Evolutionary conservation across 53 echinoderm and acorn worm genomes (phyloP), one percentile per base, ranked within the genome.

Genomic region (Luidia sarsii): DNA sequence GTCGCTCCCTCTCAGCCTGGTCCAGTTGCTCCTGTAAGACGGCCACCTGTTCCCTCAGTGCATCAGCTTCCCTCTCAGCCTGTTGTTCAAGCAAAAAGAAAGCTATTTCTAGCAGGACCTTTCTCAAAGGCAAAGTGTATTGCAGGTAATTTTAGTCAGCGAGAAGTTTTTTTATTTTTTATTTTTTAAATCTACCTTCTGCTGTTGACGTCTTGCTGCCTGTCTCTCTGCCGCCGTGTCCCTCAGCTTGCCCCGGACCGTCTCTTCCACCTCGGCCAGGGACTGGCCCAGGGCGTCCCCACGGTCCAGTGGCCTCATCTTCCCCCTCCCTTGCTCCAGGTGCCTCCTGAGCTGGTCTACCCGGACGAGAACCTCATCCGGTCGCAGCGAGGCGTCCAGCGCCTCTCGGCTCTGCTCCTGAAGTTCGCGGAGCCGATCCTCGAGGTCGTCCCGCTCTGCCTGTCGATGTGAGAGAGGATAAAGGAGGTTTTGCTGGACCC

Each of bases 341-440:
- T 71, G 71, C 13, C 45, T 70, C 20, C 53, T 85, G 3, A 81
- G 43, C 48, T 87, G 61, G 15, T 79, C 62, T 48, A 95, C 82
- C 16, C 95, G 89, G 49, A 73, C 83, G 6, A 87, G 64, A 13
- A 95, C 87, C 16, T 95, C 95, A 25, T 92, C 88, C 1, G 95
- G 95, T 29, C 83, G 59, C 25, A 92, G 50, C 34, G 87, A 83
- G 13, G 92, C 75, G 68, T 92, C 68, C 32, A 88, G 33, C 5
- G 75, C 71, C 33, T 84, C 88, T 31, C 50, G 57, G 64, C 88
- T 70, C 19, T 84, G 64, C 18, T 52, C 80, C 45, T 91, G 83
- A 45, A 84, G 82, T 2, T 77, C 52, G 14, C 46, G 50, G 31
- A 87, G 63, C 20, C 68, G 48, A 19, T 55, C 29, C 49, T 87